Base-by-base conservation (phyloP, 2,888 invertebrate genomes). In the Ecliptopera silaceata region DNA sequence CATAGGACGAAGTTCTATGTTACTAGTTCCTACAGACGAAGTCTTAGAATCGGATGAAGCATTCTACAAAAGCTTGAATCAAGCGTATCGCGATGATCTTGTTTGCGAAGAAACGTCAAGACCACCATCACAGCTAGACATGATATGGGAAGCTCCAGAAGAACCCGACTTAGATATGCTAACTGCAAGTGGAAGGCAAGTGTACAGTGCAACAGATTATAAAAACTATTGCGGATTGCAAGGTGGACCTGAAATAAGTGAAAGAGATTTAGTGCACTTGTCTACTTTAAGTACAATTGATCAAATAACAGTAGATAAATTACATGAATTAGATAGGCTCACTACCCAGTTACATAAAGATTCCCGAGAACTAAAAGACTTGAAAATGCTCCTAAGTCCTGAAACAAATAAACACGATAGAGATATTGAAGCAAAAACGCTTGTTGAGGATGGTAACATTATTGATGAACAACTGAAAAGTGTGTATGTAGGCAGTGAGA, bases 131-230 rank as follows among this genome's bases (percentile, higher is more conserved):
- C 96, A 96, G 69, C 86, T 97, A 65, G 96, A 95, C 61, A 96
- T 97, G 95, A 97, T 97, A 69, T 96, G 96, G 95, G 96, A 96
- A 81, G 96, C 96, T 69, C 94, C 95, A 10, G 96, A 96, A 82
- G 96, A 96, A 69, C 84, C 87, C 20, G 95, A 95, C 62, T 93
- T 86, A 71, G 88, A 88, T 68, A 88, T 93, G 46, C 86, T 92
- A 64, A 90, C 92, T 31, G 84, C 91, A 44, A 87, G 90, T 57
- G 91, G 93, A 34, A 92, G 93, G 70, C 92, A 95, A 86, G 93
- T 95, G 48, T 96, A 94, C 75, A 95, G 95, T 79, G 93, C 96
- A 4, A 92, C 94, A 61, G 96, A 96, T 82, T 96, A 96, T 74
- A 95, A 95, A 84, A 95, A 95, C 79, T 96, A 96, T 72, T 91